These are phyloP conservation scores for rabbit (Oryctolagus cuniculus) DNA, from an alignment of 2,113 vertebrate species.

Conservation along the genomic window DNA sequence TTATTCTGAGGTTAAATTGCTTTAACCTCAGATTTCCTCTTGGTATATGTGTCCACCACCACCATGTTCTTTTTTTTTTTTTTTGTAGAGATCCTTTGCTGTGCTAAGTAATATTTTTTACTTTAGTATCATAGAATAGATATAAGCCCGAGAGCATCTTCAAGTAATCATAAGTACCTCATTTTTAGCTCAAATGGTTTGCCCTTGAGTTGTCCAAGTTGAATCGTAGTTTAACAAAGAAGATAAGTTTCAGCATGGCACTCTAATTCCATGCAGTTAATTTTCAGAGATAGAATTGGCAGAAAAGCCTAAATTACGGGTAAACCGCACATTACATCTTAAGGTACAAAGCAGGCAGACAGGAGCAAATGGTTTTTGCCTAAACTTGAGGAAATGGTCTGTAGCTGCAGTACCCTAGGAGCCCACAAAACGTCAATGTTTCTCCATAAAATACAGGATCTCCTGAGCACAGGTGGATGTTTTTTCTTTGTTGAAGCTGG, in stretches of 20 bases:
- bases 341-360: background rate
- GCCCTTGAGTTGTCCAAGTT: background rate
- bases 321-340: background rate
- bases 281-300: background rate
- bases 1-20: constrained; percentile 6
- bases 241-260: background rate
- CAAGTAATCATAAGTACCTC: background rate
- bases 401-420: background rate
- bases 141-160: background rate
- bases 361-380: background rate
- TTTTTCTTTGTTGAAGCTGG: background rate
- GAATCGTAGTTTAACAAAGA: constrained; percentile 20
- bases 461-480: background rate
- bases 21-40: background rate
- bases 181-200: background rate
- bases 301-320: background rate
- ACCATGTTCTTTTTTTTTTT: background rate
- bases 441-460: background rate
- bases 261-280: background rate
- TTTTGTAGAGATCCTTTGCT: constrained; percentile 9
- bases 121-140: background rate
- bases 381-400: background rate
- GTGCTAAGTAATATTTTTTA: background rate
- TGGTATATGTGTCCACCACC: background rate
- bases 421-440: background rate